Base-by-base conservation (phyloP, 2,797 vertebrate genomes). In the Podargus strigoides region DNA sequence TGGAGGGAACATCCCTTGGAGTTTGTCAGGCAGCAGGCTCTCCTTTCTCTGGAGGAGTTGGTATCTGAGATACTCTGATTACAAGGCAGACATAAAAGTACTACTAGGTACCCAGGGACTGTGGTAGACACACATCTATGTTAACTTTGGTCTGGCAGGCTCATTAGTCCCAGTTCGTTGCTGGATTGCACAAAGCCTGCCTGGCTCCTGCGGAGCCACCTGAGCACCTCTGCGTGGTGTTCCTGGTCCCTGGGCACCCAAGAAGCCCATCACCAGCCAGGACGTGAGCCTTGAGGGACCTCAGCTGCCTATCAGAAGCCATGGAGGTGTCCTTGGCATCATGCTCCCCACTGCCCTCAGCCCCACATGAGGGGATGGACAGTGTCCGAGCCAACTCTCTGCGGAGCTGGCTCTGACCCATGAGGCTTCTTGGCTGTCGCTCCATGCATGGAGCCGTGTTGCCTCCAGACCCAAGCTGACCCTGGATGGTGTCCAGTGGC, bases 301-400 rank as follows among this genome's bases (percentile, higher is more conserved):
- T 78, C 53, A 80, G 60, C 19, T 64, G 58, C 41, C 52, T 27
- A 34, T 44, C 14, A 81, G 50, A 76, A 79, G 23, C 36, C 3
- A 1, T 0, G 8, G 59, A 50, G 8, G 9, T 53, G 30, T 53
- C 56, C 53, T 24, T 3, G 2, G 50, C 77, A 50, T 28, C n/a
- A 36, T 3, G 12, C 6, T 47, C 28, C 75, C 67, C 41, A 24
- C 32, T 2, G 6, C 30, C 42, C 66, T 37, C 64, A 66, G 55
- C 32, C 49, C 72, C 12, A 32, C 1, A 3, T 0, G 0, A 16
- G 27, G 46, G 70, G 18, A 66, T n/a, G 46, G 85, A 79, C 0
- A 5, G 46, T 0, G 0, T 79, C 59, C 0, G 0, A 72, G 49
- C n/a, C 0, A 4, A 24, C 30, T 79, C 46, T 62, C 73, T 39